A percentile compares a stretch with the other conserved stretches of the same genome.
Evolutionary conservation across 2,888 invertebrate species (phyloP).

Genomic region (Listrodromus nycthemerus): DNA sequence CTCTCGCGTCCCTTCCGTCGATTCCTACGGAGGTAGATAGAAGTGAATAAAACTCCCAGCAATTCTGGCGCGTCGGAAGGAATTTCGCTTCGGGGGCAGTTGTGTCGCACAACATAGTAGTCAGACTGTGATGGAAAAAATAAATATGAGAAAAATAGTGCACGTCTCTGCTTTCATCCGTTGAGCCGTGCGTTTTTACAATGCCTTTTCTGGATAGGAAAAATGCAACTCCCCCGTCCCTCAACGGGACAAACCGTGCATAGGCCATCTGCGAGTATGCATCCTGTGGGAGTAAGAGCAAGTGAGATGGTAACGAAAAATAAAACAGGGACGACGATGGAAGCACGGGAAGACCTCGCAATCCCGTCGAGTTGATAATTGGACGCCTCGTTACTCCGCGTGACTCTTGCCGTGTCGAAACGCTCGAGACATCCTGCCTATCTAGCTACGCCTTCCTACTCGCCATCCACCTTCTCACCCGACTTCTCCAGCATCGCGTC

Average conservation of each 20-base stretch:
- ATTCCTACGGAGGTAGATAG: conserved; percentile 64
- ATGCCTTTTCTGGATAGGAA: conserved; percentile 69
- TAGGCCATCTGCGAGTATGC: background rate
- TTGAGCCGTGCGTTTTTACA: conserved; percentile 65
- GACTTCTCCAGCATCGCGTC: conserved; percentile 41
- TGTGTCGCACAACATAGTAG: conserved; percentile 56
- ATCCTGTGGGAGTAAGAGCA: conserved; percentile 16
- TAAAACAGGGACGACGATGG: conserved; percentile 37
- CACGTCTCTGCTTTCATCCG: conserved; percentile 24
- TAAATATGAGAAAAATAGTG: conserved; percentile 44
- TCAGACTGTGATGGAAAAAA: conserved; percentile 31
- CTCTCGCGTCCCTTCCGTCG: conserved; percentile 57
- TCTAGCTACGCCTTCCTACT: conserved; percentile 42
- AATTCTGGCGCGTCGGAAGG: conserved; percentile 63
- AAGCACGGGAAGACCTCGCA: conserved; percentile 44
- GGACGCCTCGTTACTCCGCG: conserved; percentile 80
- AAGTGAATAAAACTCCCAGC: conserved; percentile 77
- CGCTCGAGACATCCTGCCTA: conserved; percentile 61
- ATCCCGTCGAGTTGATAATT: conserved; percentile 76
- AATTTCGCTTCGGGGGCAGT: conserved; percentile 61
- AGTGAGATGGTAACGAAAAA: conserved; percentile 51
- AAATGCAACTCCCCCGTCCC: conserved; percentile 64
- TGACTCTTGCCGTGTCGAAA: conserved; percentile 69
- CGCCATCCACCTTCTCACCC: conserved; percentile 28
- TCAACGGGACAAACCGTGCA: background rate